Evolutionary conservation across 1,140 invertebrate species (phyloP), one percentile per base, ranked within the genome.

Genomic region (Drosophila saltans): DNA sequence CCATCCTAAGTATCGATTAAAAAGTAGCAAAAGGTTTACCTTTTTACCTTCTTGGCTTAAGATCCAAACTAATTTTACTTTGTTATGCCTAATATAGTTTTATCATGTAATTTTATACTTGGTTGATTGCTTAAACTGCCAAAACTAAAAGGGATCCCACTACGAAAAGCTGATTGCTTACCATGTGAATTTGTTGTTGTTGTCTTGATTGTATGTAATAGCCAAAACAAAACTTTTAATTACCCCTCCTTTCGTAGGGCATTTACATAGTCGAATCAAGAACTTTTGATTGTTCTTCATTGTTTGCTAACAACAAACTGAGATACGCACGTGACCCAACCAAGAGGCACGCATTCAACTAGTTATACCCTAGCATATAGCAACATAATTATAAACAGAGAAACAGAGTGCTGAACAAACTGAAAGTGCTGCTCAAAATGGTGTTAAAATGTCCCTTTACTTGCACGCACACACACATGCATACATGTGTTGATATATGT

Each of bases 341-440:
- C 21, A 24, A 21, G 21, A 36, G 56, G 30, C 55, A 57, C 55
- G 28, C 55, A 33, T 57, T 57, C 28, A 36, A 58, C 56, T 58
- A 39, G 56, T 59, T 59, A 21, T 9, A 33, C 57, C 7, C 7
- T 24, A 3, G 36, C 16, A 8, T 39, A 16, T 9, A 39, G 30
- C 57, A 39, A 59, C 21, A n/a, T 39, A 59, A 59, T 59, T 33
- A 59, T 39, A 39, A 39, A 9, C 66, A 48, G 30, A 68, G 33
- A 64, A 40, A 69, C 24, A 52, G 45, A 58, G 43, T 24, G 21
- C 9, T 41, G 59, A 24, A 36, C 41, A 68, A 36, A 33, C 41
- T 43, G 9, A 39, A 55, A 65, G 10, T 39, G 16, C 21, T 11
- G 21, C 56, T 28, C n/a, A 56, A 55, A 66, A 36, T 66, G 63